A percentile compares a stretch with the other conserved stretches of the same genome.
phyloP scores from a whole-genome alignment of 2,797 vertebrate species.

The Muscicapa comitata region DNA sequence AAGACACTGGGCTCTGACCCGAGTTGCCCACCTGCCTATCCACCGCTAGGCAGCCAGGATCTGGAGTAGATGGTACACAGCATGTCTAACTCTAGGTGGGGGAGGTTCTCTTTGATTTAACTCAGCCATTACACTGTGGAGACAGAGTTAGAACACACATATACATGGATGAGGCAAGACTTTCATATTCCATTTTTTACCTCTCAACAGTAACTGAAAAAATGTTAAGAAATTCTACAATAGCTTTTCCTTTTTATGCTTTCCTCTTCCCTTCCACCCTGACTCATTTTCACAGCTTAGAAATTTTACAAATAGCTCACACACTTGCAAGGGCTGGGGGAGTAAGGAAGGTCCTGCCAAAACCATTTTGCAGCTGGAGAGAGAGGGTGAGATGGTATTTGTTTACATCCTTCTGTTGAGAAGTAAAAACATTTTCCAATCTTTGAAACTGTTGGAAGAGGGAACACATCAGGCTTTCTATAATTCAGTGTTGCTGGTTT shows the following conservation, averaged over 20 bases:
- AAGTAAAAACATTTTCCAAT: conserved; percentile 39
- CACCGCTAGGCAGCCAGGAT: neutral
- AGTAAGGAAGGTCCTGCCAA: conserved; percentile 57
- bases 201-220: neutral
- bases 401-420: conserved; percentile 55
- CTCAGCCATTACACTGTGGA: neutral
- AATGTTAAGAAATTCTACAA: neutral
- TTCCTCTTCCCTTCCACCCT: conserved; percentile 27
- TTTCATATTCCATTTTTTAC: neutral
- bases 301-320: conserved; percentile 69
- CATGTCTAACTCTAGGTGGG: neutral
- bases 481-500: neutral
- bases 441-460: conserved; percentile 32
- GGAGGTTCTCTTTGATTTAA: conserved; percentile 8
- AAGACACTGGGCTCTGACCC: neutral
- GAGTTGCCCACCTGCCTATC: conserved; percentile 16
- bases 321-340: conserved; percentile 40
- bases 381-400: conserved; percentile 49
- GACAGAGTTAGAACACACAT: neutral
- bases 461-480: neutral
- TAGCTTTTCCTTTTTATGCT: conserved; percentile 40
- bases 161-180: neutral
- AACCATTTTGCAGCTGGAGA: conserved; percentile 61
- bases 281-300: conserved; percentile 55
- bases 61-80: neutral